phyloP scores from a whole-genome alignment of 2,113 vertebrate species.

The Ptilorrhoa leucosticta region DNA sequence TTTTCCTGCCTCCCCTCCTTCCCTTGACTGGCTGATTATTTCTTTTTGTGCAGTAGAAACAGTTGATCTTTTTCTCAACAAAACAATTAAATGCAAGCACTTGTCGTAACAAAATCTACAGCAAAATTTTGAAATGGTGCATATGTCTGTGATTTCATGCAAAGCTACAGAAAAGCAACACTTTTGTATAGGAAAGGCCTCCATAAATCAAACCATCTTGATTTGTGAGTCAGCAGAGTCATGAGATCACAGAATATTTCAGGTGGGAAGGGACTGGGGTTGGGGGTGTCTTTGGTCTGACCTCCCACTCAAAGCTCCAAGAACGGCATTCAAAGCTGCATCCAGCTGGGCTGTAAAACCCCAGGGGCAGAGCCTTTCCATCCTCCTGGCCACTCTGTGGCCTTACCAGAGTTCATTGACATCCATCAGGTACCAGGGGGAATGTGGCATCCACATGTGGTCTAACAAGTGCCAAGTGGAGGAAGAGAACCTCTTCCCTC shows the following conservation, averaged over 20 bases:
- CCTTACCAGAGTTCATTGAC: background rate
- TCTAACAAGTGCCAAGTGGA: background rate
- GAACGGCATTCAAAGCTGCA: rapidly evolving
- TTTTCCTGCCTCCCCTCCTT: background rate
- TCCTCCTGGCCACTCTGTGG: background rate
- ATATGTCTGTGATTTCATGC: background rate
- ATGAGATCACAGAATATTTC: background rate
- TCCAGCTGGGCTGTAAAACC: background rate
- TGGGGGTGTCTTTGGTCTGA: rapidly evolving
- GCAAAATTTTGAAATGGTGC: background rate
- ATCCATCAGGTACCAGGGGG: background rate
- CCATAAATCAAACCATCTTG: background rate
- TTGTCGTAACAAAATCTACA: background rate
- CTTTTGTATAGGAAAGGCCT: background rate
- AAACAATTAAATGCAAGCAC: background rate
- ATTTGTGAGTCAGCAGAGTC: background rate
- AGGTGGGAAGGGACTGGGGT: background rate
- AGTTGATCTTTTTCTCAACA: background rate
- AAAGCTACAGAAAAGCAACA: background rate
- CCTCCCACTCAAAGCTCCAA: background rate
- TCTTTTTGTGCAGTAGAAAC: background rate
- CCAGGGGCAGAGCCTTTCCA: rapidly evolving
- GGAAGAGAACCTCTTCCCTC: background rate
- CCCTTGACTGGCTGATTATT: background rate
- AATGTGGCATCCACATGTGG: rapidly evolving